Conservation (phyloP, 2,113 vertebrate genomes). For the Puffinus mauretanicus region DNA sequence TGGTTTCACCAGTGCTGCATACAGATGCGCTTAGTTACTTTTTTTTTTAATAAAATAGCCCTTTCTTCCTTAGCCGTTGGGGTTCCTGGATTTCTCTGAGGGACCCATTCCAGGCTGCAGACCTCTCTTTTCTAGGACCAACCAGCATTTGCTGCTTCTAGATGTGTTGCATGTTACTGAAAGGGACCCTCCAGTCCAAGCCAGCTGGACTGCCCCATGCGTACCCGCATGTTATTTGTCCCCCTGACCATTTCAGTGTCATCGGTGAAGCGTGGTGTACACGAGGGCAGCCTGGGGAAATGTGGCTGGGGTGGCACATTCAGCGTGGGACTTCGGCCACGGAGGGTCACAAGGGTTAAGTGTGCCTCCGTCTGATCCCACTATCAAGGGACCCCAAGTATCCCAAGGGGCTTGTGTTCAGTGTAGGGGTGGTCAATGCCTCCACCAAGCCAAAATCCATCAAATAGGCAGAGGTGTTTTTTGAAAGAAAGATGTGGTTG, state of each 20-base stretch:
- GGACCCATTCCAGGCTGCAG: background rate
- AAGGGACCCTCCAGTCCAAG: background rate
- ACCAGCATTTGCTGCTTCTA: background rate
- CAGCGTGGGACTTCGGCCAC: accelerated
- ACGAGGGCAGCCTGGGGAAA: background rate
- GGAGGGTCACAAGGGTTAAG: background rate
- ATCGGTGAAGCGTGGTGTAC: background rate
- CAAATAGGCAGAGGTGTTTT: background rate
- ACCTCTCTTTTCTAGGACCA: background rate
- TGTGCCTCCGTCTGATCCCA: background rate
- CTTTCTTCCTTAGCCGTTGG: background rate
- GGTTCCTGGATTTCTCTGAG: background rate
- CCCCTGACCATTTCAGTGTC: background rate
- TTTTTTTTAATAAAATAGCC: background rate
- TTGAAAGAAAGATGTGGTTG: background rate
- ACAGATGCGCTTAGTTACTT: background rate
- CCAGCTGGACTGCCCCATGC: background rate
- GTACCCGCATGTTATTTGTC: background rate
- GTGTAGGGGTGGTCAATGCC: background rate
- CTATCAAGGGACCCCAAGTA: background rate
- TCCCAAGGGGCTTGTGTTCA: background rate
- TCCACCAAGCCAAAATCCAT: background rate
- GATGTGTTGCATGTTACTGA: background rate
- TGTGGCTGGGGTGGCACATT: accelerated
- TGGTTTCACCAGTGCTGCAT: background rate